Evolutionary conservation across 2,797 vertebrate species (phyloP).

Genomic region (Chloroceryle amazona): DNA sequence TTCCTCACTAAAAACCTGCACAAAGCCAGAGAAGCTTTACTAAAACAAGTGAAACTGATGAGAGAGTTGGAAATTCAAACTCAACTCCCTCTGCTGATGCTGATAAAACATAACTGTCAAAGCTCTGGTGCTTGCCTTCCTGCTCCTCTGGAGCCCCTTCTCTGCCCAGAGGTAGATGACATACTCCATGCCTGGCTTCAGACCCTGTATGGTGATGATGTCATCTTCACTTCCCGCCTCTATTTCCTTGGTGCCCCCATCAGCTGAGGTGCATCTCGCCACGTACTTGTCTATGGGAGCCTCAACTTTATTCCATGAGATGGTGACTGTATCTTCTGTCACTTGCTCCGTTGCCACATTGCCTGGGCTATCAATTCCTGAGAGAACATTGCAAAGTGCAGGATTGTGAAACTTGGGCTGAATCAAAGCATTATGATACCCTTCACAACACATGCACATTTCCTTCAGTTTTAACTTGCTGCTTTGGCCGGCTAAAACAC

Average conservation of each 20-base stretch:
- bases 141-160: conserved; percentile 82
- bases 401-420: neutral
- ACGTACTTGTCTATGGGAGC: conserved; percentile 84
- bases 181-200: conserved; percentile 84
- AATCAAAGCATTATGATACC: neutral
- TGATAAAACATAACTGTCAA: conserved; percentile 81
- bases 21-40: neutral
- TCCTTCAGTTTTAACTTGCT: neutral
- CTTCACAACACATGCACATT: accelerated
- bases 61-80: neutral
- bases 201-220: conserved; percentile 70
- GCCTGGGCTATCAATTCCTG: conserved; percentile 86
- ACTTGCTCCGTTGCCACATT: conserved; percentile 78
- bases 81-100: neutral
- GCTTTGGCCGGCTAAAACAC: neutral
- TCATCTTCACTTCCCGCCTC: conserved; percentile 72
- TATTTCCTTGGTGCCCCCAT: conserved; percentile 78
- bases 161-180: conserved; percentile 83
- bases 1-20: neutral
- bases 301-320: conserved; percentile 81
- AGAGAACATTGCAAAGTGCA: neutral
- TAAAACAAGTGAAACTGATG: neutral
- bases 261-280: conserved; percentile 81
- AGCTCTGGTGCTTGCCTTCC: conserved; percentile 77
- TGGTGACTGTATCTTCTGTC: conserved; percentile 79